These are phyloP conservation scores for Pogoniulus pusillus DNA, from an alignment of 2,797 vertebrate genomes.

Conservation along the genomic window DNA sequence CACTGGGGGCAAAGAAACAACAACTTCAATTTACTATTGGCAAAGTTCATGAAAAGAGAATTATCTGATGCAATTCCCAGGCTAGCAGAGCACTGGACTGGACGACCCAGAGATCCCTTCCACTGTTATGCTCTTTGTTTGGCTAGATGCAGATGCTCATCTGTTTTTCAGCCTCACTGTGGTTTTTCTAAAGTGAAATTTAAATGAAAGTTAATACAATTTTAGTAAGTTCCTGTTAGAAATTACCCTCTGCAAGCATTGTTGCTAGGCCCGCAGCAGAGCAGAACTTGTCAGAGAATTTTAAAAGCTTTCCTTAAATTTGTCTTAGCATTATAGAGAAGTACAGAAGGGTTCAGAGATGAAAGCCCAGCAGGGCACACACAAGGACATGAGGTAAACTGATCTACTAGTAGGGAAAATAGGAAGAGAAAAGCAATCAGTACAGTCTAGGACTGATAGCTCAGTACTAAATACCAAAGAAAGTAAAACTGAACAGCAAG, in stretches of 20 bases:
- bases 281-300: constrained; percentile 10
- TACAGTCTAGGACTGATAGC: neutral
- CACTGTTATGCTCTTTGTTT: constrained; percentile 42
- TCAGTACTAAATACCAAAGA: neutral
- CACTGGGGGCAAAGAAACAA: constrained; percentile 62
- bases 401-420: neutral
- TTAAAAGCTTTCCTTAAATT: neutral
- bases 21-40: constrained; percentile 61
- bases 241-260: constrained; percentile 17
- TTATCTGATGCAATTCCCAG: constrained; percentile 62
- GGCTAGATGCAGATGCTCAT: constrained; percentile 49
- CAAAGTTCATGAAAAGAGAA: constrained; percentile 57
- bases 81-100: constrained; percentile 56
- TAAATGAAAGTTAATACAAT: constrained; percentile 53
- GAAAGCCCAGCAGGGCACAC: neutral
- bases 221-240: constrained; percentile 49
- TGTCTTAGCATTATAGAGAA: neutral
- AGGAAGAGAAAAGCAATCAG: neutral
- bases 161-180: constrained; percentile 47
- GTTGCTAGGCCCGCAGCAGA: constrained; percentile 7
- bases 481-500: neutral
- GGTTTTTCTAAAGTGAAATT: constrained; percentile 60
- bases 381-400: neutral
- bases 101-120: constrained; percentile 67
- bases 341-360: neutral